Base-by-base conservation (phyloP, 2,888 invertebrate genomes). In the Parelbella ahira region DNA sequence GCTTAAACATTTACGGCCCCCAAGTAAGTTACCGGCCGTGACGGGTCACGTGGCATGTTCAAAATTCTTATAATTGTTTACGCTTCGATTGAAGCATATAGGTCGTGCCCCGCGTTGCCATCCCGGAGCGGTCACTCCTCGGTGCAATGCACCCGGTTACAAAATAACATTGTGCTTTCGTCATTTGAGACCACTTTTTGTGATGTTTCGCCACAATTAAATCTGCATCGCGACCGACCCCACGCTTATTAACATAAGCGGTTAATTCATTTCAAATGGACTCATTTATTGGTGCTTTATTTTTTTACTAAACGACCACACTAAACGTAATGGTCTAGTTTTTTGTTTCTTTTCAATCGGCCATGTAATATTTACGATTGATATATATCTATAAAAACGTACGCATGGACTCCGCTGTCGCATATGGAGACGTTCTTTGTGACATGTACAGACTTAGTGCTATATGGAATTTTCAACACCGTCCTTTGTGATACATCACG, bases 121-220 rank as follows among this genome's bases (percentile, higher is more conserved):
- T 64, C 73, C 72, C 71, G 64, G 59, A 54, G 63, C 69, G 70
- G 72, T 75, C 77, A 77, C 67, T 66, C 69, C 68, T 68, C 71
- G 70, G 79, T 67, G 59, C 80, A 62, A 75, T 81, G 82, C 81
- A 77, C 82, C 74, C 74, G 34, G 71, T 76, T 75, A 78, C 78
- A 70, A 80, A 78, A 82, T 77, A 80, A 72, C 69, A 63, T 68
- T 70, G 73, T 66, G 66, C 64, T 64, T 68, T 71, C 71, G 71
- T 73, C 75, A 76, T 73, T 64, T 60, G 58, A 62, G 50, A 62
- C 63, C 34, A 49, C 60, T 71, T 77, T 76, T 81, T 78, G 60
- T 64, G 45, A 53, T 61, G 60, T 74, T 75, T 78, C 71, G 64
- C 59, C 64, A 76, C 72, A 75, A 75, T 77, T 71, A 77, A 74